A percentile compares a stretch with the other conserved stretches of the same genome.
These are phyloP conservation scores for Podabrus alpinus DNA, from an alignment of 2,888 invertebrate genomes.

Conservation along the genomic window DNA sequence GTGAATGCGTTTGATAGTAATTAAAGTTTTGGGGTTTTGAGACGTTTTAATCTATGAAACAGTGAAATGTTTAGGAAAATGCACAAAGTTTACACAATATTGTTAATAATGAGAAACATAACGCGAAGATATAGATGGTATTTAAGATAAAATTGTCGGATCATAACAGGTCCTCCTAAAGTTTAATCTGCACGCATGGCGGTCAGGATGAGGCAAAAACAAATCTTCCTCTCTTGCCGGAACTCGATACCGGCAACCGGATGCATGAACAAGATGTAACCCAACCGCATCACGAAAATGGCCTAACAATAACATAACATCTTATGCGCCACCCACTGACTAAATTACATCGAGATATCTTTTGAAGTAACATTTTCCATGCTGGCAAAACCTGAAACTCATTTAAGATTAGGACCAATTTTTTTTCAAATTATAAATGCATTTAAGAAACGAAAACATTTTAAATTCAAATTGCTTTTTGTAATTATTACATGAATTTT, in stretches of 20 bases:
- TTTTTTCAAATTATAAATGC: neutral
- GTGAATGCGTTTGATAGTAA: neutral
- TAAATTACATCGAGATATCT: conserved; percentile 5
- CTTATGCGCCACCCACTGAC: conserved; percentile 10
- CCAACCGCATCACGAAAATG: conserved; percentile 25
- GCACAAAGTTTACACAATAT: neutral
- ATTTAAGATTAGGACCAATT: neutral
- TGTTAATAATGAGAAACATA: neutral
- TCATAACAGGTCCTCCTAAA: conserved; percentile 1
- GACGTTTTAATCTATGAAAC: neutral
- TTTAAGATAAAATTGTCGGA: neutral
- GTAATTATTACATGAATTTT: neutral
- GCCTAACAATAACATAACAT: conserved; percentile 23
- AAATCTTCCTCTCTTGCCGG: conserved; percentile 25
- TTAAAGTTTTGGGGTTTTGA: neutral
- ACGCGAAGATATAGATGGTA: neutral
- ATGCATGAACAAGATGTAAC: conserved; percentile 30
- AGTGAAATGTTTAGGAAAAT: neutral
- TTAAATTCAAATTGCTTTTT: neutral
- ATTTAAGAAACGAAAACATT: neutral
- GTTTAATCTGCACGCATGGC: conserved; percentile 21
- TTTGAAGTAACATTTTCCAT: neutral
- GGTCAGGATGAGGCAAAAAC: conserved; percentile 23
- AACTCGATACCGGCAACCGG: conserved; percentile 25
- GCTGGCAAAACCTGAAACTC: neutral